Evolutionary conservation across 2,113 vertebrate genomes (phyloP).

Genomic region (Callithrix jacchus): DNA sequence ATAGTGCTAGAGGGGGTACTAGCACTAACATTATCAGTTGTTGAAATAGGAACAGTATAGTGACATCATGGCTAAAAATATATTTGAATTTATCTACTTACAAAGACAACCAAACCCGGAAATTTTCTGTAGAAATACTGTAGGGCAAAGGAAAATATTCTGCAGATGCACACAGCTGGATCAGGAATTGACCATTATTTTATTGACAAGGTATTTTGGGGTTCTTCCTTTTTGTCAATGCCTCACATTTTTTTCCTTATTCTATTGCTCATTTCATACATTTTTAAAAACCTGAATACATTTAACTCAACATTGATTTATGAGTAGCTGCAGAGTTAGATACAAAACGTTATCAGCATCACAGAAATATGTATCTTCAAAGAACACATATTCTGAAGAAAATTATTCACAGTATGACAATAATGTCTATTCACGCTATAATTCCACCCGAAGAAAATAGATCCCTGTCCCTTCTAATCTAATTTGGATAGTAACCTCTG

Average conservation of each 20-base stretch:
- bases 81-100: not conserved
- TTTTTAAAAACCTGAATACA: not conserved
- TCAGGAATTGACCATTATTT: not conserved
- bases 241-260: not conserved
- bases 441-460: not conserved
- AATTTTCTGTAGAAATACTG: not conserved
- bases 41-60: not conserved
- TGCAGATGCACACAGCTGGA: not conserved
- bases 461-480: not conserved
- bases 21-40: not conserved
- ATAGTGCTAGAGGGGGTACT: not conserved
- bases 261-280: not conserved
- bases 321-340: not conserved
- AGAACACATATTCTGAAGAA: not conserved
- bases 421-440: not conserved
- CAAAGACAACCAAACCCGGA: not conserved
- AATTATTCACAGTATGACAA: not conserved
- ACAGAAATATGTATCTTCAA: not conserved
- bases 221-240: not conserved
- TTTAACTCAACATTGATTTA: not conserved
- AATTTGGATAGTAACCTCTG: not conserved
- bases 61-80: not conserved
- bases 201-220: not conserved
- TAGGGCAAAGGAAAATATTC: not conserved
- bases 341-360: not conserved